These are phyloP conservation scores for Caranx melampygus DNA, from an alignment of 2,113 vertebrate species.

Conservation along the genomic window DNA sequence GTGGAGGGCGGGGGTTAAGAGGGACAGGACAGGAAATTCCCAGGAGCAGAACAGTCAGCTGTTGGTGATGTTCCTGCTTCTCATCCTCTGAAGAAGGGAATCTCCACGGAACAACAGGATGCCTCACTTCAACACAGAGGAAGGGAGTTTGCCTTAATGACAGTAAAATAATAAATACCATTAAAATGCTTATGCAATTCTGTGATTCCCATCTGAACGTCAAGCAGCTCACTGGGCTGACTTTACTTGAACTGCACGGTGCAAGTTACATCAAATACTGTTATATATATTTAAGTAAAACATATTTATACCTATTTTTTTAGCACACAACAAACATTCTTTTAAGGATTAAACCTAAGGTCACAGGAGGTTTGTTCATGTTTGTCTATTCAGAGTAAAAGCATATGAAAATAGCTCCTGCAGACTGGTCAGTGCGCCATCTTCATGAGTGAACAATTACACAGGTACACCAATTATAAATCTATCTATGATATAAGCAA, in stretches of 20 bases:
- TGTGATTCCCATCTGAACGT: background rate
- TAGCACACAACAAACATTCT: background rate
- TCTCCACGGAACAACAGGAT: slow-evolving; percentile 52
- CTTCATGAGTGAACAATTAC: background rate
- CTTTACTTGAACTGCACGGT: no score
- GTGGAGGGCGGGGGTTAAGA: slow-evolving; percentile 33
- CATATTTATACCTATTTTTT: background rate
- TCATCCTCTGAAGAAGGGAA: slow-evolving; percentile 50
- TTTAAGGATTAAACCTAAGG: background rate
- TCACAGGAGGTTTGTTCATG: background rate
- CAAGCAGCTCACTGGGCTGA: background rate
- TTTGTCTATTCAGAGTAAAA: background rate
- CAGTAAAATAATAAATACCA: slow-evolving; percentile 1
- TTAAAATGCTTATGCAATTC: background rate
- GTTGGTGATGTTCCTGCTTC: slow-evolving; percentile 57
- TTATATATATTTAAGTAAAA: no score
- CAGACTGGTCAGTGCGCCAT: background rate
- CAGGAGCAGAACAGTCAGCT: slow-evolving; percentile 66
- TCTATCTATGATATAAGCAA: no score
- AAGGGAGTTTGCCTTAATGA: slow-evolving; percentile 10
- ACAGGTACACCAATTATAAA: background rate
- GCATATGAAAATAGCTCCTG: background rate
- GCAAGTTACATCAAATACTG: no score
- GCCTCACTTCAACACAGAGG: slow-evolving; percentile 12
- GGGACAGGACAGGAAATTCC: slow-evolving; percentile 74